phyloP scores from a whole-genome alignment of 2,888 invertebrate genomes.

The Pemphredon lugubris region DNA sequence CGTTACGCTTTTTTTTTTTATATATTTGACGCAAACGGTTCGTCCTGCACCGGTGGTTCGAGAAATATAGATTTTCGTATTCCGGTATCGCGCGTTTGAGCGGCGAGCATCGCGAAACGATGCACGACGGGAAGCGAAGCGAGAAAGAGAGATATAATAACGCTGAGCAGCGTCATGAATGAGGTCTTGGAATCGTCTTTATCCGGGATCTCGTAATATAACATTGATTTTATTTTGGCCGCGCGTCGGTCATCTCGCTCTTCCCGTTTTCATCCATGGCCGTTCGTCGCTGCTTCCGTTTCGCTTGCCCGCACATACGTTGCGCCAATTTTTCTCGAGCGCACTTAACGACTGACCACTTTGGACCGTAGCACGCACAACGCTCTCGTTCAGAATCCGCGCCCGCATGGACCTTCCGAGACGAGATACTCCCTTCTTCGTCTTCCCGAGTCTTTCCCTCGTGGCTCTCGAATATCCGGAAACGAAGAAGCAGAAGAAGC shows the following conservation, averaged over 20 bases:
- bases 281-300: neutral
- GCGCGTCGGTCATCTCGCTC: conserved; percentile 23
- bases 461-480: neutral
- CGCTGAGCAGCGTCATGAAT: conserved; percentile 16
- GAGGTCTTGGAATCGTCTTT: conserved; percentile 26
- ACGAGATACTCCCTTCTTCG: conserved; percentile 1
- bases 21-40: too few species aligned
- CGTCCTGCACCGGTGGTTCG: too few species aligned
- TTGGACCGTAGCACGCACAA: conserved; percentile 37
- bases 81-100: too few species aligned
- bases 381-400: conserved; percentile 35
- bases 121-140: neutral
- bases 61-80: too few species aligned
- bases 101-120: too few species aligned
- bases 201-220: conserved; percentile 39
- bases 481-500: neutral
- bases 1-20: too few species aligned
- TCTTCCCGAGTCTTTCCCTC: too few species aligned
- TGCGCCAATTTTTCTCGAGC: neutral
- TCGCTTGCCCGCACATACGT: neutral
- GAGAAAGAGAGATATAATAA: neutral
- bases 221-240: conserved; percentile 42
- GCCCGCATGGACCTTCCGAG: conserved; percentile 1
- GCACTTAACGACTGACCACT: conserved; percentile 29
- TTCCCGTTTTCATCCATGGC: conserved; percentile 19